These are phyloP conservation scores for Cancer borealis DNA, from an alignment of 2,888 invertebrate genomes.

Conservation along the genomic window DNA sequence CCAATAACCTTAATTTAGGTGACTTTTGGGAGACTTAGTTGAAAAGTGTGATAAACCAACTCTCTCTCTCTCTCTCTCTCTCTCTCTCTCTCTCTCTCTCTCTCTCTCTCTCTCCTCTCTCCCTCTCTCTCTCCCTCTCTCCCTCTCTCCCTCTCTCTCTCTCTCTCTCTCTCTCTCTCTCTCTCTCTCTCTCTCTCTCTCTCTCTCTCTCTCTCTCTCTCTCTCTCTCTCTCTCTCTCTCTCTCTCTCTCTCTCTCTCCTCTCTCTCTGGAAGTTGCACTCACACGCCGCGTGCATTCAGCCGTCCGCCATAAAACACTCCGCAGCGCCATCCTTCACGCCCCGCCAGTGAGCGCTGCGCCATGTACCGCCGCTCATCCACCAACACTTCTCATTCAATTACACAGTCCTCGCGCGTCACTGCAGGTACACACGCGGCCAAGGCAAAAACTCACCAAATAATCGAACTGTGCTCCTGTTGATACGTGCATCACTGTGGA, in stretches of 20 bases:
- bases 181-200: no score
- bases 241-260: constrained; percentile 20
- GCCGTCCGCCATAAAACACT: neutral
- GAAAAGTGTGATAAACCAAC: neutral
- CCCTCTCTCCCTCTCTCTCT: no score
- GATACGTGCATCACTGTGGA: neutral
- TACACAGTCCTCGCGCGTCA: neutral
- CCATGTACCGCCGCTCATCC: neutral
- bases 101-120: constrained; percentile 20
- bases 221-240: constrained; percentile 15
- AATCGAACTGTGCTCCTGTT: neutral
- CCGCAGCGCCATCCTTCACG: neutral
- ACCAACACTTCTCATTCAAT: constrained; percentile 12
- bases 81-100: constrained; percentile 16
- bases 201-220: no score
- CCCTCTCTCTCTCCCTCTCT: no score
- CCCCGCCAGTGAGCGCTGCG: neutral
- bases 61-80: constrained; percentile 11
- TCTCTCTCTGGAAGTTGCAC: neutral
- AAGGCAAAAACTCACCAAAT: neutral
- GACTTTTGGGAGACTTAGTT: neutral
- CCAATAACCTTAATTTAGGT: no score
- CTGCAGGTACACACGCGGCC: neutral
- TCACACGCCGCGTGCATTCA: neutral
- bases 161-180: no score